These are phyloP conservation scores for Synergus japonicus DNA, from an alignment of 2,888 invertebrate species.

Conservation along the genomic window DNA sequence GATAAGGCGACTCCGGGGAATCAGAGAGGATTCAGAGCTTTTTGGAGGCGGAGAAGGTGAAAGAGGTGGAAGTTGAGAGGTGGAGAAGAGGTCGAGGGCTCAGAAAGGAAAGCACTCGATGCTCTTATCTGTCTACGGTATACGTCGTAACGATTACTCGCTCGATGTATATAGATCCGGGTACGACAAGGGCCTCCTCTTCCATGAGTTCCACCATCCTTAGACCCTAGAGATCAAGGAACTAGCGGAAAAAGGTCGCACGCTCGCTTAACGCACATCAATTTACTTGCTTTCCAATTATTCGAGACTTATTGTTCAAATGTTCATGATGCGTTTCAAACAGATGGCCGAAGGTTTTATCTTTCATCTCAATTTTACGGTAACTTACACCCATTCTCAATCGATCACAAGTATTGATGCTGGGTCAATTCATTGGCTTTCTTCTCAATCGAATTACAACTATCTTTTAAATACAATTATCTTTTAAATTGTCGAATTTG, in stretches of 20 bases:
- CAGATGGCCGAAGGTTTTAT: background rate
- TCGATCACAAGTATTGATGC: background rate
- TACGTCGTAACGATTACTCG: slow-evolving; percentile 71
- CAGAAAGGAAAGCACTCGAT: slow-evolving; percentile 59
- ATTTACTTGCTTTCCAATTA: slow-evolving; percentile 59
- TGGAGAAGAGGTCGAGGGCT: slow-evolving; percentile 51
- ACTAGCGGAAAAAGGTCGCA: slow-evolving; percentile 57
- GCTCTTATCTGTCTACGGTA: slow-evolving; percentile 68
- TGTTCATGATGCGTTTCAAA: background rate
- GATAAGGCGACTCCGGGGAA: slow-evolving; percentile 67
- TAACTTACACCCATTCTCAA: background rate
- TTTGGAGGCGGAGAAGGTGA: slow-evolving; percentile 53
- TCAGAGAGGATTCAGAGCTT: slow-evolving; percentile 63
- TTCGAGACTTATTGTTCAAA: slow-evolving; percentile 52
- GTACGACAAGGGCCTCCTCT: slow-evolving; percentile 51
- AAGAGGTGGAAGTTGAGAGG: slow-evolving; percentile 51
- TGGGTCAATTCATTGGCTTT: no score
- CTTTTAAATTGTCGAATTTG: background rate
- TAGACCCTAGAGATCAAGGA: slow-evolving; percentile 50
- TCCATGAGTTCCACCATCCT: slow-evolving; percentile 53
- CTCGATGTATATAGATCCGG: slow-evolving; percentile 62
- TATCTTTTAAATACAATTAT: no score
- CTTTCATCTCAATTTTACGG: background rate
- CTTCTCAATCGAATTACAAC: no score
- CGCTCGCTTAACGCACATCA: slow-evolving; percentile 60